Evolutionary conservation across 2,113 vertebrate genomes (phyloP), one percentile per base, ranked within the genome.

Genomic region (Pantherophis guttatus): DNA sequence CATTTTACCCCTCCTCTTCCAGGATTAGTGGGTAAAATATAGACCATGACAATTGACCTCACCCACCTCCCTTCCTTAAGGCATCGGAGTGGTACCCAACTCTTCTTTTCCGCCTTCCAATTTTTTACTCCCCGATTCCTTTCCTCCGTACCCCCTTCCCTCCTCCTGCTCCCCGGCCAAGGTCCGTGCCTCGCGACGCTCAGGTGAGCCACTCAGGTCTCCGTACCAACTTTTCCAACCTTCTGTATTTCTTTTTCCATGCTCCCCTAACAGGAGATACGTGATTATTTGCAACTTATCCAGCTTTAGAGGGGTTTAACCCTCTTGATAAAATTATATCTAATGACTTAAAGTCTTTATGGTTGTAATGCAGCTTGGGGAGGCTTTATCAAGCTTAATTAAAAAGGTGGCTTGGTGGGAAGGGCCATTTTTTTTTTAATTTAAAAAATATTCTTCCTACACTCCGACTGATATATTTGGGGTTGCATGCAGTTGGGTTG

Each of bases 141-240:
- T n/a, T 70, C 94, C 86, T 86, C 59, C 59, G 3, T 54, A 70
- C 65, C 17, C 90, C 65, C 6, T 70, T 70, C 65, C 6, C 62
- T 70, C 62, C 29, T 17, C 29, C 5, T 15, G 12, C 65, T 65
- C 62, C 13, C 33, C 33, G 9, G 70, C 58, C 12, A 52, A 90
- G 55, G 85, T 93, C 92, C 17, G 23, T 11, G 8, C 93, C 65
- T 58, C 21, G 19, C 62, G 1, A 44, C 98, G 96, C 97, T 96
- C 97, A 98, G 98, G 97, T 98, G 98, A 98, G 98, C 97, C 97
- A 97, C 98, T 97, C 97, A n/a, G 59, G 29, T 57, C 48, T 50
- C 97, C 96, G 96, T 15, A 97, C 98, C 98, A 97, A 98, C 97
- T 98, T 98, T 97, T 98, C 98, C 97, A 97, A 98, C 97, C 98